Percentiles rank a stretch among this genome's conserved stretches.
Conservation (phyloP, 2,888 invertebrate species). For the Amblyteles armatorius region DNA sequence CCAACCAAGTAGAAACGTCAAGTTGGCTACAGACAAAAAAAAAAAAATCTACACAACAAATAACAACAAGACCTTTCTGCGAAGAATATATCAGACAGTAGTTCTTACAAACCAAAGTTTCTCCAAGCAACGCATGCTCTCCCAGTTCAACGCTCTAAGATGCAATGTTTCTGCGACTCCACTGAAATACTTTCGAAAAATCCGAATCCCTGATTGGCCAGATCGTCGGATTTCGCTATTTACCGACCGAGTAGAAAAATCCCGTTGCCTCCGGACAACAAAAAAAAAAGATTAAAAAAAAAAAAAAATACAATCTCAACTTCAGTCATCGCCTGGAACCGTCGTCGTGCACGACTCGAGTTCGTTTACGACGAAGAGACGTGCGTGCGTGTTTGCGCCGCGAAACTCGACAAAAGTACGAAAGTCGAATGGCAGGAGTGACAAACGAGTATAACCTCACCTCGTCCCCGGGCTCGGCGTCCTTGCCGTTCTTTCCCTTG, state of each 20-base stretch:
- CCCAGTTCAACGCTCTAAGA: no score
- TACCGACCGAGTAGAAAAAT: neutral
- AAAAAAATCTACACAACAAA: no score
- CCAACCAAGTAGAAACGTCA: neutral
- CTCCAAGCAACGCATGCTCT: no score
- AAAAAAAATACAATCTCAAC: neutral
- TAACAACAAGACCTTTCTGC: no score
- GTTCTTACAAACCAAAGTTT: no score
- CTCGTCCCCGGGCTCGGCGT: slow-evolving; percentile 82
- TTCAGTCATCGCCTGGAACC: neutral
- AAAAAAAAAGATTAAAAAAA: neutral
- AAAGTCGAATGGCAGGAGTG: slow-evolving; percentile 47
- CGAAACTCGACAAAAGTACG: neutral
- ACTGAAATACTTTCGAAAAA: no score
- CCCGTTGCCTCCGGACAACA: neutral
- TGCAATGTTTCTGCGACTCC: no score
- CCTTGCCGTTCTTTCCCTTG: slow-evolving; percentile 84
- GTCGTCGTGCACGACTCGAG: neutral
- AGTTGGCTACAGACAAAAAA: neutral
- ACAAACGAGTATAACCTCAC: slow-evolving; percentile 81
- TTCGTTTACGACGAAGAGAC: slow-evolving; percentile 36
- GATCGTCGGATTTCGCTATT: no score
- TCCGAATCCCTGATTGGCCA: no score
- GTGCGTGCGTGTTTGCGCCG: neutral
- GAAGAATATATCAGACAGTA: no score